Conservation (phyloP, 2,888 invertebrate genomes). For the Tenthredo livida region DNA sequence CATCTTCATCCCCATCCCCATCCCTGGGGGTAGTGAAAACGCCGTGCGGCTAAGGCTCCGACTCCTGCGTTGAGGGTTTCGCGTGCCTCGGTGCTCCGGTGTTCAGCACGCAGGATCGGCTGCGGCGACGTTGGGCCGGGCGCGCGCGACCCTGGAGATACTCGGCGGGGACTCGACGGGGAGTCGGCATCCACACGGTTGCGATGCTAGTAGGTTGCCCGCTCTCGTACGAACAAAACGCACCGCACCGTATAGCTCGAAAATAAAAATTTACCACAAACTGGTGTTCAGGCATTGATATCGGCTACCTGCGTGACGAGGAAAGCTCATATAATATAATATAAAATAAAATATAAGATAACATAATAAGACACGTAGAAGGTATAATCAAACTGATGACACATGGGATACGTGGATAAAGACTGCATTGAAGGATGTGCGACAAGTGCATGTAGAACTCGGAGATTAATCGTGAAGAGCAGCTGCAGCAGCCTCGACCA, state of each 20-base stretch:
- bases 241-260: conserved; percentile 58
- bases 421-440: conserved; percentile 8
- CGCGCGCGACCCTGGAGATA: conserved; percentile 55
- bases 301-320: neutral
- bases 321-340: too few relatives aligned
- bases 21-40: neutral
- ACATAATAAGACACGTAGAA: too few relatives aligned
- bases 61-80: conserved; percentile 18
- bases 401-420: neutral
- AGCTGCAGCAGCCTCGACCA: conserved; percentile 5
- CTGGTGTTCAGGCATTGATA: neutral
- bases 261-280: neutral
- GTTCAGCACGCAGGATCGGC: conserved; percentile 75
- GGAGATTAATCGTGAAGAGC: neutral
- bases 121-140: conserved; percentile 61
- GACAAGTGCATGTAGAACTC: neutral
- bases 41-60: neutral
- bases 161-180: conserved; percentile 58
- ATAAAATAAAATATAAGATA: neutral
- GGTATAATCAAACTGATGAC: neutral
- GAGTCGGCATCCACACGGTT: conserved; percentile 50
- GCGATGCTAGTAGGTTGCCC: conserved; percentile 66
- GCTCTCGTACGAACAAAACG: conserved; percentile 63
- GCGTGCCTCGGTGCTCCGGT: conserved; percentile 57
- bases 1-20: neutral